Conservation (phyloP, 2,113 vertebrate genomes). For the Poecile atricapillus region DNA sequence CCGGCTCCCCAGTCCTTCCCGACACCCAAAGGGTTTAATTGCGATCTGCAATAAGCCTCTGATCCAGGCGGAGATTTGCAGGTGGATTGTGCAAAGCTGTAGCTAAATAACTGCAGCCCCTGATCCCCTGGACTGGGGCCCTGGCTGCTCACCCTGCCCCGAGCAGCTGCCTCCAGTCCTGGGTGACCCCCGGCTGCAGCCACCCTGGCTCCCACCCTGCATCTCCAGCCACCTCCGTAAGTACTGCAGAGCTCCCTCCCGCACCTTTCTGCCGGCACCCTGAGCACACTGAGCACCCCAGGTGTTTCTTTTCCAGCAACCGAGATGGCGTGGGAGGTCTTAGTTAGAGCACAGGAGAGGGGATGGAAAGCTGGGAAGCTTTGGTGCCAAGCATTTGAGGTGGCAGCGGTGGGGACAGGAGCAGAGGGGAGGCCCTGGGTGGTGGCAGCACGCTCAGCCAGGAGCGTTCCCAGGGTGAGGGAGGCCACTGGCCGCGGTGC, state of each 20-base stretch:
- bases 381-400: not conserved
- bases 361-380: not conserved
- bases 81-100: constrained; percentile 58
- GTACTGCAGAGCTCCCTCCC: not conserved
- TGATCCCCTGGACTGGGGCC: not conserved
- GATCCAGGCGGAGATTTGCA: constrained; percentile 55
- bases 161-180: not conserved
- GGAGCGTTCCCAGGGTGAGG: not conserved
- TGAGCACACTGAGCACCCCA: not conserved
- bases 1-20: not conserved
- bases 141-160: not conserved
- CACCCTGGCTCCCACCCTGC: not conserved
- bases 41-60: constrained; percentile 44
- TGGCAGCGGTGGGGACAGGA: accelerated
- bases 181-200: not conserved
- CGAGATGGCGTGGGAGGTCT: accelerated
- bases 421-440: not conserved
- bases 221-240: not conserved
- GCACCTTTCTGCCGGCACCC: accelerated
- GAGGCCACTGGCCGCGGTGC: not conserved
- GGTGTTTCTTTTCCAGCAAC: not conserved
- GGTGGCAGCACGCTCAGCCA: not conserved
- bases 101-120: not conserved
- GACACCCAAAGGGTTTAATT: constrained; percentile 32
- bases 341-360: not conserved